A percentile compares a stretch with the other conserved stretches of the same genome.
These are phyloP conservation scores for Butorides virescens DNA, from an alignment of 2,113 vertebrate species.

Conservation along the genomic window DNA sequence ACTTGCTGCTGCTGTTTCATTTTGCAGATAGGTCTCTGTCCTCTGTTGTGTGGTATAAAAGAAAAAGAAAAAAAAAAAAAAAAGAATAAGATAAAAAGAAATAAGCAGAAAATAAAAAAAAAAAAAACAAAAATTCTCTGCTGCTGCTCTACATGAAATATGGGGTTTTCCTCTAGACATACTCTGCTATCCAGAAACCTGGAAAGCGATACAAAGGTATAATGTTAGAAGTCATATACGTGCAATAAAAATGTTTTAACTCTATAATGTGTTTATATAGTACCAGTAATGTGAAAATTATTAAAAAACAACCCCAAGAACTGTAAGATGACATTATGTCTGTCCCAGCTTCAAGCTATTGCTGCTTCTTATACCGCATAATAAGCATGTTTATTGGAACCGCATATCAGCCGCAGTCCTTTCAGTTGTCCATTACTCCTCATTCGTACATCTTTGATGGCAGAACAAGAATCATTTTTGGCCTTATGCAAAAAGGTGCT, in stretches of 20 bases:
- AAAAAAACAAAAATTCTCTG: background rate
- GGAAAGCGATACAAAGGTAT: background rate
- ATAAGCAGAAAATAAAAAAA: background rate
- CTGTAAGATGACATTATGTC: background rate
- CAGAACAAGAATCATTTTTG: background rate
- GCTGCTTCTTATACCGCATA: background rate
- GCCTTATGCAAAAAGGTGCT: background rate
- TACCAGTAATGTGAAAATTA: background rate
- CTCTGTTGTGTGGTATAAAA: background rate
- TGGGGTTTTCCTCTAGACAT: background rate
- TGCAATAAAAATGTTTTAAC: background rate
- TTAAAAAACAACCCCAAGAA: background rate
- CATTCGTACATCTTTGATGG: rapidly evolving
- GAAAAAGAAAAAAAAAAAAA: background rate
- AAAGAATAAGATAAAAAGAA: background rate
- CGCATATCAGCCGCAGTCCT: background rate
- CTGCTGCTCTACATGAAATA: background rate
- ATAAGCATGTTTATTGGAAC: background rate
- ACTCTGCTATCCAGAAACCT: background rate
- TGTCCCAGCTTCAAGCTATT: background rate
- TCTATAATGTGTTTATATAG: background rate
- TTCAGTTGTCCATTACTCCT: background rate
- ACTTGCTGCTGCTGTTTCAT: background rate
- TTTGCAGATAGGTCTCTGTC: background rate
- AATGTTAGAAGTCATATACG: background rate